phyloP scores from a whole-genome alignment of 2,797 vertebrate genomes.

The Anabacerthia variegaticeps region DNA sequence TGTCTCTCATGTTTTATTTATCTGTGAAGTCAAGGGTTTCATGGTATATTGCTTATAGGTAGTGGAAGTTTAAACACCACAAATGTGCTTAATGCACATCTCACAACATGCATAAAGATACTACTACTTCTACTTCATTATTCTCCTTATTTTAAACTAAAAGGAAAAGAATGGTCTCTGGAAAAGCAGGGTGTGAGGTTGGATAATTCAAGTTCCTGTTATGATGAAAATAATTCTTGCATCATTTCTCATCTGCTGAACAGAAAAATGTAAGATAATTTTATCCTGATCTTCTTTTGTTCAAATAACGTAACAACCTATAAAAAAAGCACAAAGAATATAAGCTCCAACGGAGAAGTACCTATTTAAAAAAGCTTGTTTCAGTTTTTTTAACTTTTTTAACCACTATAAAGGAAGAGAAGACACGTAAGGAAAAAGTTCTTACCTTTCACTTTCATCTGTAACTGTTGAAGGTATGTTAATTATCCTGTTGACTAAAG shows the following conservation, averaged over 20 bases:
- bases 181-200: not conserved
- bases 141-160: not conserved
- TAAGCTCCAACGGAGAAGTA: not conserved
- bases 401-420: not conserved
- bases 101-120: not conserved
- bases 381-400: not conserved
- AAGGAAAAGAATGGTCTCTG: not conserved
- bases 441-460: constrained; percentile 73
- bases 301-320: not conserved
- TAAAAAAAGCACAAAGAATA: not conserved
- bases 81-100: not conserved
- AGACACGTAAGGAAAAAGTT: not conserved
- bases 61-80: not conserved
- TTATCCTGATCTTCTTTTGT: not conserved
- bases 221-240: not conserved
- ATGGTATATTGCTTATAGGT: not conserved
- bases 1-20: constrained; percentile 6
- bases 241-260: not conserved
- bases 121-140: not conserved
- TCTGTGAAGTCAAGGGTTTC: not conserved
- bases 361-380: not conserved
- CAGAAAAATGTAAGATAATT: not conserved
- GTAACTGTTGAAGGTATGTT: constrained; percentile 56
- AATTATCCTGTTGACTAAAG: constrained; percentile 72
- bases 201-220: not conserved